These are phyloP conservation scores for Champsocephalus esox DNA, from an alignment of 2,797 vertebrate genomes.

Conservation along the genomic window DNA sequence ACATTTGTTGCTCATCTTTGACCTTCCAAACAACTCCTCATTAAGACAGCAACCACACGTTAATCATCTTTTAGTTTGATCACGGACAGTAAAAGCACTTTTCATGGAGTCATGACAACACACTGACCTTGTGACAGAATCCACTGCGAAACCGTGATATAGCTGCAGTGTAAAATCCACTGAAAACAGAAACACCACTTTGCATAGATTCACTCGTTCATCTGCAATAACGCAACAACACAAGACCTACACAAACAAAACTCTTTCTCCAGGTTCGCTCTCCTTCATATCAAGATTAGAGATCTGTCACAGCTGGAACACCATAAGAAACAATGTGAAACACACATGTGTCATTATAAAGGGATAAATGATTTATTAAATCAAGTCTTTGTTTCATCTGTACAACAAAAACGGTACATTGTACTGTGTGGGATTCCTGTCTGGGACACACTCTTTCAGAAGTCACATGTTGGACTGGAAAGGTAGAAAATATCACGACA, in stretches of 20 bases:
- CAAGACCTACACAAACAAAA: conserved; percentile 22
- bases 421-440: conserved; percentile 26
- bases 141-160: neutral
- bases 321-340: conserved; percentile 69
- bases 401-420: conserved; percentile 56
- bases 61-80: neutral
- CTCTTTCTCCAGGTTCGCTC: conserved; percentile 17
- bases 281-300: conserved; percentile 71
- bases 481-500: conserved; percentile 62
- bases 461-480: conserved; percentile 14
- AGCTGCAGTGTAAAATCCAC: conserved; percentile 22
- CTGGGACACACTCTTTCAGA: neutral
- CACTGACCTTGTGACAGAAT: conserved; percentile 28
- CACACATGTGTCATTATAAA: conserved; percentile 71
- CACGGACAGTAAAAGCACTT: conserved; percentile 27
- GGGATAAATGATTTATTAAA: conserved; percentile 74
- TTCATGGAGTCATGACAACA: conserved; percentile 41
- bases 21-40: conserved; percentile 36
- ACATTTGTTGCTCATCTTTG: conserved; percentile 71
- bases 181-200: conserved; percentile 37
- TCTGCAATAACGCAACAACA: conserved; percentile 23
- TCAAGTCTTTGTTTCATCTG: conserved; percentile 56
- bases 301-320: conserved; percentile 54
- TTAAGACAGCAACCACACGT: conserved; percentile 31
- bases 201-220: conserved; percentile 66